Conservation (phyloP, 2,797 vertebrate genomes). For the Scomberomorus guttatus region DNA sequence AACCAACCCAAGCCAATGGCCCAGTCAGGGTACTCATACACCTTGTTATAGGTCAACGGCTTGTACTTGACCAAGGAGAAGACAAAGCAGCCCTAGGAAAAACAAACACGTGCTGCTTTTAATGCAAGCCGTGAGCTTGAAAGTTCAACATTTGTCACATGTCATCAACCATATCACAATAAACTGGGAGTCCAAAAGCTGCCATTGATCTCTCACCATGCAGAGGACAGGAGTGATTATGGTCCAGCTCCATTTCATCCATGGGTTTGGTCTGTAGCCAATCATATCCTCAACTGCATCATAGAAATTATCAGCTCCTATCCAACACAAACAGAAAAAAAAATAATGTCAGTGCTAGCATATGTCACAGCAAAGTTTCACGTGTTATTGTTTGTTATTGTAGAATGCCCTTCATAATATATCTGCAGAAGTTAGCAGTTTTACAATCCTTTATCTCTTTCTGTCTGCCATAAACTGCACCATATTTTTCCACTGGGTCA, state of each 20-base stretch:
- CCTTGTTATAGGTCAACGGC: conserved; percentile 97
- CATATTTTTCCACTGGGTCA: conserved; percentile 32
- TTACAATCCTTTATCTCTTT: conserved; percentile 43
- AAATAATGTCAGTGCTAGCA: neutral
- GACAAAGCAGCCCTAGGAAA: conserved; percentile 92
- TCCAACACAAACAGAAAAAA: conserved; percentile 35
- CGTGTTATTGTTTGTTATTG: conserved; percentile 3
- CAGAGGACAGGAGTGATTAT: conserved; percentile 95
- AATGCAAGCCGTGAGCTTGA: conserved; percentile 43
- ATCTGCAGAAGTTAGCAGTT: neutral
- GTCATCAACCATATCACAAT: conserved; percentile 12
- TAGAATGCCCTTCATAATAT: conserved; percentile 27
- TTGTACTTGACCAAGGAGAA: conserved; percentile 97
- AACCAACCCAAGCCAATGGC: conserved; percentile 95
- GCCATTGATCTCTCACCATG: conserved; percentile 78
- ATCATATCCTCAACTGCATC: conserved; percentile 99
- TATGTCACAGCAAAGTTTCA: conserved; percentile 19
- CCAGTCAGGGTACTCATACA: conserved; percentile 95
- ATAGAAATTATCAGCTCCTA: conserved; percentile 96
- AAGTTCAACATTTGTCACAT: conserved; percentile 30
- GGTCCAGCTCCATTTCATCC: conserved; percentile 99
- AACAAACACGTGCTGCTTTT: conserved; percentile 34
- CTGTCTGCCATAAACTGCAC: conserved; percentile 29
- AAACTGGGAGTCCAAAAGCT: conserved; percentile 8
- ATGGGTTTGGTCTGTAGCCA: conserved; percentile 96